Evolutionary conservation across 1,140 invertebrate species (phyloP), one percentile per base, ranked within the genome.

Genomic region (Macrosteles quadrilineatus): DNA sequence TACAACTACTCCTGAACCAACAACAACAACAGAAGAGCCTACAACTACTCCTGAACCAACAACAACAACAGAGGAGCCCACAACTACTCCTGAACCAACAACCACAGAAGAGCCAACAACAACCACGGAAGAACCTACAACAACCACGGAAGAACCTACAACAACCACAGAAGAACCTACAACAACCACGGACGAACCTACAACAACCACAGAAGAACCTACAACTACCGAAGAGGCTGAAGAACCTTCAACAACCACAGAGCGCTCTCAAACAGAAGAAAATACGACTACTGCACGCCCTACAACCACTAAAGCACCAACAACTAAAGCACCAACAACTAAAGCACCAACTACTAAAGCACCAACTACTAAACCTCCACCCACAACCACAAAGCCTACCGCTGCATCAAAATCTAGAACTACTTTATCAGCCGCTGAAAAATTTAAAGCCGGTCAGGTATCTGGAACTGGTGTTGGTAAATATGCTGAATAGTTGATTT

Each of bases 131-230:
- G 47, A 50, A 23, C 47, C 47, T 6, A 50, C 47, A 4, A 50
- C 47, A 3, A 50, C 47, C 6, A 4, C 47, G 3, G 47, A 50
- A 23, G 47, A 50, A 23, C 47, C 47, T 9, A 50, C 47, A 23
- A 50, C 47, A 3, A 50, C 47, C 6, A 4, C 47, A 11, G 47
- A 50, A 23, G 47, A 50, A 23, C 47, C 47, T 6, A 50, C 47
- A 67, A 50, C 45, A 50, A 50, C 23, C 11, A 47, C 66, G 25
- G 12, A 2, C 17, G 43, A 27, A 45, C 12, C 55, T 36, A 23
- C 59, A 43, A 65, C 57, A 2, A n/a, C 68, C 43, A 23, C 68
- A 65, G 68, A 40, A 65, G 68, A 40, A 63, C 27, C 57, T 36
- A 70, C 68, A 43, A n/a, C 53, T 27, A 27, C 55, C 12, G 2